phyloP scores from a whole-genome alignment of 2,113 vertebrate species.

The Clarias batrachus region DNA sequence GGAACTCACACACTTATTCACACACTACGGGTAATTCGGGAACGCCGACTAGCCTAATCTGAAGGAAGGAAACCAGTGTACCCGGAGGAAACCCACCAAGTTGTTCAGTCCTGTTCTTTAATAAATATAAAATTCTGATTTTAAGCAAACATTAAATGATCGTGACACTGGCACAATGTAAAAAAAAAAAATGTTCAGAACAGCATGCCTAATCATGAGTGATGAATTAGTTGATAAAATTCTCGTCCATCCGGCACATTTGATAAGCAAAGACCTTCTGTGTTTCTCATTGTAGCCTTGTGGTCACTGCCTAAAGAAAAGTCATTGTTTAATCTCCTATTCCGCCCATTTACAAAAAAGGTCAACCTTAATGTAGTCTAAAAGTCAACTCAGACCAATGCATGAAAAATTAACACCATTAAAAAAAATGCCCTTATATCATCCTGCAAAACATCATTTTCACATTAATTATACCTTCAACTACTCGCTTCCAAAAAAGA shows the following conservation, averaged over 20 bases:
- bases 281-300: neutral
- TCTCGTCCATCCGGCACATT: neutral
- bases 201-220: neutral
- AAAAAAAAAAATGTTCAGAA: neutral
- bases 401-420: constrained; percentile 8
- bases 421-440: neutral
- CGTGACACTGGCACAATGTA: no score
- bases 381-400: neutral
- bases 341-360: constrained; percentile 16
- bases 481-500: neutral
- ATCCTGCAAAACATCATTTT: neutral
- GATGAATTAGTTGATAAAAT: no score
- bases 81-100: no score
- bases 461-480: neutral
- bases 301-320: neutral
- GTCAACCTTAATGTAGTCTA: constrained; percentile 38
- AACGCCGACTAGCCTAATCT: no score
- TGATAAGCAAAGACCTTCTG: neutral
- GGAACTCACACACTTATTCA: no score
- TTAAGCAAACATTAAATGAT: neutral
- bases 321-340: neutral
- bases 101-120: neutral
- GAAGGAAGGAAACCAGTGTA: no score
- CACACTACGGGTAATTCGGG: no score
- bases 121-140: neutral